phyloP scores from a whole-genome alignment of 2,888 invertebrate genomes.

The Metopia argyrocephala region DNA sequence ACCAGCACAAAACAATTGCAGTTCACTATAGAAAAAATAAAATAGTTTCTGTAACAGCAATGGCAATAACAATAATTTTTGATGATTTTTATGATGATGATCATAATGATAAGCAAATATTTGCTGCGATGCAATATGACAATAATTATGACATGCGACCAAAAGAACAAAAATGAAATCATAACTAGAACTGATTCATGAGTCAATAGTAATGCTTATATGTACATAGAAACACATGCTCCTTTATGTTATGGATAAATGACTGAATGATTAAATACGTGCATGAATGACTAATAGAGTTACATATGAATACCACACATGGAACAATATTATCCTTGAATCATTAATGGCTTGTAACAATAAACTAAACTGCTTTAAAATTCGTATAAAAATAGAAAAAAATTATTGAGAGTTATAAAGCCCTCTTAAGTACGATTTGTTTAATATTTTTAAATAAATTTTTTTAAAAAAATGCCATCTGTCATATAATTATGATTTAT shows the following conservation, averaged over 20 bases:
- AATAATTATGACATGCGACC: constrained; percentile 34
- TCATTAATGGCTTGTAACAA: constrained; percentile 26
- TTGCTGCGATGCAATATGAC: constrained; percentile 10
- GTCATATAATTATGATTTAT: no score
- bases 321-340: background rate
- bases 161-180: constrained; percentile 31
- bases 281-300: background rate
- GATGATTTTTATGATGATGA: background rate
- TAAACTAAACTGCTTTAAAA: constrained; percentile 36
- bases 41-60: constrained; percentile 38
- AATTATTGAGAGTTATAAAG: no score
- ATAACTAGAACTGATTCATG: constrained; percentile 38
- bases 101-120: constrained; percentile 19
- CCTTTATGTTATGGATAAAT: background rate
- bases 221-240: constrained; percentile 21
- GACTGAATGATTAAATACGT: background rate
- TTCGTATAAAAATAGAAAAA: constrained; percentile 34
- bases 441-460: no score
- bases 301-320: background rate
- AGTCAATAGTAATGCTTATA: background rate
- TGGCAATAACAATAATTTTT: background rate
- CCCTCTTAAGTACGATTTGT: no score
- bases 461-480: no score
- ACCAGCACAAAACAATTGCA: constrained; percentile 23
- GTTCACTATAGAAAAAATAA: background rate